These are phyloP conservation scores for Aphis craccivora DNA, from an alignment of 1,140 invertebrate species.

Conservation along the genomic window DNA sequence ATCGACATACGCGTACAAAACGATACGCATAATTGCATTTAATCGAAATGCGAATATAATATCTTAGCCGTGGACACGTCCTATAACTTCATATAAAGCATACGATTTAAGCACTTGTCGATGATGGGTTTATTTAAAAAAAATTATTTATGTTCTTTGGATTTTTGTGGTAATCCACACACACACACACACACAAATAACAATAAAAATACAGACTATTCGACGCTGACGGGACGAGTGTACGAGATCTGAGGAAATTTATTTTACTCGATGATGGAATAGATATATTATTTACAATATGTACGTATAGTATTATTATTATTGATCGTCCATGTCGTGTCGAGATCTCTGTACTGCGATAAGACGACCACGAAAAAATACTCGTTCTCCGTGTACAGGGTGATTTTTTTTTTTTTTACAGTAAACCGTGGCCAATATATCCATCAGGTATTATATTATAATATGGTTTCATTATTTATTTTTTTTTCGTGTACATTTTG, in stretches of 20 bases:
- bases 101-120: not conserved
- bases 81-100: not conserved
- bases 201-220: too few species aligned
- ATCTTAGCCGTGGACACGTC: not conserved
- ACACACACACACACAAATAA: not conserved
- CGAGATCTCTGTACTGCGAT: not conserved
- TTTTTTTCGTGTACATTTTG: not conserved
- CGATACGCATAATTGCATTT: not conserved
- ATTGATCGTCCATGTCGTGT: not conserved
- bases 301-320: not conserved
- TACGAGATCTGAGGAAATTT: not conserved
- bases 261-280: not conserved
- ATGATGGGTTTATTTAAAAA: not conserved
- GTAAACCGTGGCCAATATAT: not conserved
- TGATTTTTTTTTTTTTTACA: not conserved
- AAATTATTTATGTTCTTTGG: not conserved
- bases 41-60: not conserved
- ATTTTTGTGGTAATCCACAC: not conserved
- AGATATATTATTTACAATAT: not conserved
- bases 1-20: not conserved
- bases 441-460: too few species aligned
- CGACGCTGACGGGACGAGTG: not conserved
- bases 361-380: not conserved
- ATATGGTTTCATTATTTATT: not conserved
- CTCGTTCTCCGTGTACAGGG: not conserved